phyloP scores from a whole-genome alignment of 2,888 invertebrate genomes.

The Apeira syringaria region DNA sequence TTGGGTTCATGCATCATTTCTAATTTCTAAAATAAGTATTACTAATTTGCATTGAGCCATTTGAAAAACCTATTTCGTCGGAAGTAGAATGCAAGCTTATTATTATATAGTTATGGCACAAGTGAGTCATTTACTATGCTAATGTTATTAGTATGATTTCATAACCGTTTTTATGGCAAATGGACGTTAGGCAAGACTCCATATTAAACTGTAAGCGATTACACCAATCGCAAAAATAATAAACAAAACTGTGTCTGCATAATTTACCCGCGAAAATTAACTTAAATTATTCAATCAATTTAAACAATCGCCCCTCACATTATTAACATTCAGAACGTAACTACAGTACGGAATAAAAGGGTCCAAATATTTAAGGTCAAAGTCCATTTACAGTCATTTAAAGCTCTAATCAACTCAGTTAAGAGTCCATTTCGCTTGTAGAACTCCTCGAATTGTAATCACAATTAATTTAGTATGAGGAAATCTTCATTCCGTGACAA shows the following conservation, averaged over 20 bases:
- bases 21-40: too few relatives aligned
- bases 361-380: conserved; percentile 74
- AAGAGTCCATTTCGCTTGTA: conserved; percentile 66
- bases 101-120: too few relatives aligned
- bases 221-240: conserved; percentile 50
- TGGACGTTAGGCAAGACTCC: conserved; percentile 3
- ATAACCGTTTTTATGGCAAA: conserved; percentile 15
- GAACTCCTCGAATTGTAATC: conserved; percentile 45
- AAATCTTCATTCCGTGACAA: conserved; percentile 73
- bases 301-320: conserved; percentile 68
- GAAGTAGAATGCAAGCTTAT: too few relatives aligned
- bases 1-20: too few relatives aligned
- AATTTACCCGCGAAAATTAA: conserved; percentile 66
- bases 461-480: conserved; percentile 75
- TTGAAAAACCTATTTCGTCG: too few relatives aligned
- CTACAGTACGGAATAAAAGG: conserved; percentile 71
- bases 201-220: conserved; percentile 35
- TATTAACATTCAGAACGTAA: conserved; percentile 77
- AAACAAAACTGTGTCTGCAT: conserved; percentile 55
- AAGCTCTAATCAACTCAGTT: conserved; percentile 64
- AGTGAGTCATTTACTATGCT: conserved; percentile 18
- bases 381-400: conserved; percentile 64
- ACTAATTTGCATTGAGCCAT: too few relatives aligned
- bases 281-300: conserved; percentile 79
- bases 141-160: conserved; percentile 22